These are phyloP conservation scores for Andrena bicolor DNA, from an alignment of 2,888 invertebrate species.

Conservation along the genomic window DNA sequence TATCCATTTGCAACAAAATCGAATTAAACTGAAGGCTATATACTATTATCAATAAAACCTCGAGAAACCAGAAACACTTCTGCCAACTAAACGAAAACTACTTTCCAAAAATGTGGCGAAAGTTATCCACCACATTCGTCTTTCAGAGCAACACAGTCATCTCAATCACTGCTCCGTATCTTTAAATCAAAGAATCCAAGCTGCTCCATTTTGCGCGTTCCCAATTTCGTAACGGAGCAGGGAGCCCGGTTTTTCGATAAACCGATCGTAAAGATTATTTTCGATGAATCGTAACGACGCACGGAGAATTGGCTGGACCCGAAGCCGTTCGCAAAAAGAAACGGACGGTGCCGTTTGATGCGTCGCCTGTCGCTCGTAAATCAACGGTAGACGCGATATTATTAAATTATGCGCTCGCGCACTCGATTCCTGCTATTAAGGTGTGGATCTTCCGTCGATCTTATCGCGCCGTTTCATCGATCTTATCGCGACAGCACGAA, in stretches of 20 bases:
- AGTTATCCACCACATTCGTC: no score
- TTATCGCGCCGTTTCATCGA: constrained; percentile 63
- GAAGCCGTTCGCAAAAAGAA: constrained; percentile 20
- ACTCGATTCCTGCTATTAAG: constrained; percentile 58
- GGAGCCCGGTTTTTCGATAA: neutral
- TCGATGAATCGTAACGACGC: neutral
- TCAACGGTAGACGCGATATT: constrained; percentile 56
- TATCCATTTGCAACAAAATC: no score
- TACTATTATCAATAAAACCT: no score
- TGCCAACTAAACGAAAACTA: no score
- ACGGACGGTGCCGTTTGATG: constrained; percentile 24
- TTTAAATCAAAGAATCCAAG: neutral
- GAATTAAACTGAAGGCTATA: no score
- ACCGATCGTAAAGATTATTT: neutral
- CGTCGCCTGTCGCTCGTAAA: constrained; percentile 49
- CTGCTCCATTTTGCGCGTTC: neutral
- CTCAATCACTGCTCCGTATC: neutral
- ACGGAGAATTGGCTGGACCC: constrained; percentile 1
- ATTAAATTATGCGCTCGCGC: constrained; percentile 64
- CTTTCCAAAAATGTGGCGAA: no score
- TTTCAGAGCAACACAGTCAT: neutral
- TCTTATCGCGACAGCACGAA: constrained; percentile 56
- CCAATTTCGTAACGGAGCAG: neutral
- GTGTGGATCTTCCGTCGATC: constrained; percentile 57
- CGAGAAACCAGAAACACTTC: no score